These are phyloP conservation scores for Sialis lutaria DNA, from an alignment of 2,888 invertebrate genomes.

Conservation along the genomic window DNA sequence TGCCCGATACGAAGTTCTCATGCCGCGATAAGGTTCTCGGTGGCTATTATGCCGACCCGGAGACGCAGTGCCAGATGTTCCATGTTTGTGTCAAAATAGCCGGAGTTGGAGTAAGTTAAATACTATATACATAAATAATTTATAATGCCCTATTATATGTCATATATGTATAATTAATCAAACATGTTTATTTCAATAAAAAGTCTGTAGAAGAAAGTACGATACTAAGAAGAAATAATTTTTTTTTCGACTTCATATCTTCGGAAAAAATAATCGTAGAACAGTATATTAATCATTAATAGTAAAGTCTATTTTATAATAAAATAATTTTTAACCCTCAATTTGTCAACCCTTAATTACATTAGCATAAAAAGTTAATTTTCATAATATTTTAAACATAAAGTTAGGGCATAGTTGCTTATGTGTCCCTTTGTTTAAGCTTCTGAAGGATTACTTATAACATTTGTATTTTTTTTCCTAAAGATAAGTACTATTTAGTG, in stretches of 20 bases:
- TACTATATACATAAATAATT: not conserved
- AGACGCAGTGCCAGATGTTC: conserved; percentile 77
- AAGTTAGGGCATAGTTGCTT: no score
- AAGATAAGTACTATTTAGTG: not conserved
- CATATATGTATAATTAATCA: no score
- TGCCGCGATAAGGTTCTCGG: conserved; percentile 74
- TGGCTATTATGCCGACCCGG: conserved; percentile 75
- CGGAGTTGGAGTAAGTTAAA: conserved; percentile 44
- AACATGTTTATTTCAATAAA: not conserved
- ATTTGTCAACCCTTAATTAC: no score
- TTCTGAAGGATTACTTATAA: not conserved
- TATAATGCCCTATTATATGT: not conserved
- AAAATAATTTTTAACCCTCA: no score
- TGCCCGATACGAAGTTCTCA: conserved; percentile 50
- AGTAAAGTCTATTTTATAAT: no score
- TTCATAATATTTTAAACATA: no score
- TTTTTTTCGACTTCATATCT: no score
- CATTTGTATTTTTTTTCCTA: not conserved
- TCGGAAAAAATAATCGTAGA: no score
- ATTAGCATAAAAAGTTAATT: not conserved
- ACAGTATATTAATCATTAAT: no score
- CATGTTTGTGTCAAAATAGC: conserved; percentile 77
- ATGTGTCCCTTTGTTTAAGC: no score
- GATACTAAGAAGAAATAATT: no score
- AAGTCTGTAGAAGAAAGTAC: not conserved